These are phyloP conservation scores for Oreochromis tanganicae DNA, from an alignment of 2,113 vertebrate genomes.

Conservation along the genomic window DNA sequence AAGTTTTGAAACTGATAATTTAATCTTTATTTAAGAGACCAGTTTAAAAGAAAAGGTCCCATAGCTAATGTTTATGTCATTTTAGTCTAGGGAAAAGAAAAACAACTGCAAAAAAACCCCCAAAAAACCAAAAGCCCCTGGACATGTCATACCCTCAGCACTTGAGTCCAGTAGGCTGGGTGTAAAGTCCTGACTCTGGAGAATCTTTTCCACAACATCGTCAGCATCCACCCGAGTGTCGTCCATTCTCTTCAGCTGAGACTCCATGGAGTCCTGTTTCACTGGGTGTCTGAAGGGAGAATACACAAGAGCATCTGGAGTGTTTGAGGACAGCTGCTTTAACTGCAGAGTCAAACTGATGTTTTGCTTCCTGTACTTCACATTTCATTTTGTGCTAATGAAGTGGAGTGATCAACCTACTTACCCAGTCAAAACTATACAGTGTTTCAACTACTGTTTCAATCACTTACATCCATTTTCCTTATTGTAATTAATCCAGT, in stretches of 20 bases:
- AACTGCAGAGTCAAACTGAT: not conserved
- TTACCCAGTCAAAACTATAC: not conserved
- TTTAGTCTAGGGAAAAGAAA: not conserved
- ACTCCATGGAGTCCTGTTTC: conserved; percentile 96
- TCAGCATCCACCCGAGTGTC: conserved; percentile 95
- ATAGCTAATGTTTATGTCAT: not conserved
- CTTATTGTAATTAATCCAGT: not conserved
- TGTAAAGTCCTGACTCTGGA: conserved; percentile 96
- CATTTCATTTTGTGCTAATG: not conserved
- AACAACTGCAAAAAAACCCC: not conserved
- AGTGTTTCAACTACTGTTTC: not conserved
- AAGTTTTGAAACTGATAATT: not conserved
- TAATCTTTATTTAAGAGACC: not conserved
- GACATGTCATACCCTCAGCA: conserved; percentile 79
- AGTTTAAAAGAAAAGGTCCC: not conserved
- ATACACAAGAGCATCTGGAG: not conserved
- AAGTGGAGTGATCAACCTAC: not conserved
- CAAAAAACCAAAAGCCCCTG: not conserved
- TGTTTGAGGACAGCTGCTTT: not conserved
- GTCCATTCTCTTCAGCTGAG: conserved; percentile 90
- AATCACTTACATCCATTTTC: not conserved
- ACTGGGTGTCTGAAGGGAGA: conserved; percentile 77
- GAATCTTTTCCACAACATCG: conserved; percentile 92
- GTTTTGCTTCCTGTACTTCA: not conserved
- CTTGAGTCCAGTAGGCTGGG: conserved; percentile 84